Base-by-base conservation (phyloP, 2,797 vertebrate species). In the Microhierax caerulescens region DNA sequence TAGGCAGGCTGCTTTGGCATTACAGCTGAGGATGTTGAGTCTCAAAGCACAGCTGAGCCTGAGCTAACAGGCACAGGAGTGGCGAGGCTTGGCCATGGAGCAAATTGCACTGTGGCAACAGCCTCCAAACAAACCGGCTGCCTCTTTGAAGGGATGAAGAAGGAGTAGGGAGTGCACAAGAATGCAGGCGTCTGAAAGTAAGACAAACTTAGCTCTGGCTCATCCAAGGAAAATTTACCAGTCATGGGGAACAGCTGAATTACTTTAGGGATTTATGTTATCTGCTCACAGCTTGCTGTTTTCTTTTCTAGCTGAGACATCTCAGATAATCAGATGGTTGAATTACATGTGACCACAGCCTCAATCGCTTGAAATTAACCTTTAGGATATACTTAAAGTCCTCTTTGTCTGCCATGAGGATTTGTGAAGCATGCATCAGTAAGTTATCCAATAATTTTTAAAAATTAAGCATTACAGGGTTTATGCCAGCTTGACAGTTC, bases 221-320 rank as follows among this genome's bases (percentile, higher is more conserved):
- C 34, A 78, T 60, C 68, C 64, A 57, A 47, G 20, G 76, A 83
- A 88, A 86, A 86, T 80, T 37, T 65, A 73, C 22, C 12, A 30
- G 32, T 85, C 11, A 3, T 41, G 17, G 22, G 47, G 59, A 83
- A 32, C 1, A 6, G 47, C 76, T 80, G 53, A 56, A 65, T 80
- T 86, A 45, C 60, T 88, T 61, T 32, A 80, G 59, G 37, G 68
- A 65, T 91, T 91, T 73, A 65, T 36, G 27, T 85, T 88, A 76
- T 45, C 87, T 76, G 32, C 87, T 91, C 34, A 22, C 22, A 51
- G 28, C 41, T 64, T 83, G 59, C 2, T 2, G 30, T 54, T 80
- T 81, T 79, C 36, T 47, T 76, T 73, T 34, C 43, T 39, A 59
- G 5, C 32, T 24, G 48, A 61, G 41, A 50, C n/a, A 64, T 61